Conservation (phyloP, 2,888 invertebrate genomes). For the Buathra laborator region DNA sequence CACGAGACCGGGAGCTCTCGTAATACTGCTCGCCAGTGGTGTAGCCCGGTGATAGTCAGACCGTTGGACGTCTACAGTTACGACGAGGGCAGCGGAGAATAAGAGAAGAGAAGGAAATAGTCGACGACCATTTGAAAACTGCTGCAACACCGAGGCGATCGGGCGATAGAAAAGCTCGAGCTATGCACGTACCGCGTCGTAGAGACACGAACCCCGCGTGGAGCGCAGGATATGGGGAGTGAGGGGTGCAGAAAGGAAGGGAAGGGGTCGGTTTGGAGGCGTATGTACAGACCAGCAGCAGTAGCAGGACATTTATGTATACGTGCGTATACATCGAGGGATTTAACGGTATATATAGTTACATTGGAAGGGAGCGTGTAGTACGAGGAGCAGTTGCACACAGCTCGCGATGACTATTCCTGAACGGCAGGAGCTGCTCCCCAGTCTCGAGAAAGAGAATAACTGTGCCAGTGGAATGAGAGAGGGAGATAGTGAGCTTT, state of each 20-base stretch:
- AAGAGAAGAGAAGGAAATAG: conserved; percentile 2
- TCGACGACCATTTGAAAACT: conserved; percentile 48
- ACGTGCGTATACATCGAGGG: conserved; percentile 45
- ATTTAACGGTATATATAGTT: conserved; percentile 32
- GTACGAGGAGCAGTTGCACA: conserved; percentile 1
- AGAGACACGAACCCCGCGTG: background rate
- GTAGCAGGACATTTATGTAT: conserved; percentile 42
- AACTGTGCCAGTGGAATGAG: background rate
- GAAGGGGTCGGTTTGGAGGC: background rate
- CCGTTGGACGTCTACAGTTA: background rate
- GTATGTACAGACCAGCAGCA: conserved; percentile 15
- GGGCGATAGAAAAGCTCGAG: conserved; percentile 14
- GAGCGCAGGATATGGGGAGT: background rate
- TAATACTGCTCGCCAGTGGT: conserved; percentile 15
- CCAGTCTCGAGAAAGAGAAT: conserved; percentile 4
- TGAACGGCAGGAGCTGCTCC: background rate
- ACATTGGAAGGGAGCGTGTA: background rate
- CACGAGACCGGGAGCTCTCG: background rate
- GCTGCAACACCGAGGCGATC: conserved; percentile 16
- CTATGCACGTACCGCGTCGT: conserved; percentile 20
- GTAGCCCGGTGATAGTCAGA: conserved; percentile 26
- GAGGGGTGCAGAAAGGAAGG: too few species aligned
- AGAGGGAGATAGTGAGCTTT: conserved; percentile 43
- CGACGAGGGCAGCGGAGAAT: background rate
- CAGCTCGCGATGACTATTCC: conserved; percentile 21